Percentiles rank a stretch among this genome's conserved stretches.
phyloP scores from a whole-genome alignment of 1,140 invertebrate species.

The Asbolus verrucosus region DNA sequence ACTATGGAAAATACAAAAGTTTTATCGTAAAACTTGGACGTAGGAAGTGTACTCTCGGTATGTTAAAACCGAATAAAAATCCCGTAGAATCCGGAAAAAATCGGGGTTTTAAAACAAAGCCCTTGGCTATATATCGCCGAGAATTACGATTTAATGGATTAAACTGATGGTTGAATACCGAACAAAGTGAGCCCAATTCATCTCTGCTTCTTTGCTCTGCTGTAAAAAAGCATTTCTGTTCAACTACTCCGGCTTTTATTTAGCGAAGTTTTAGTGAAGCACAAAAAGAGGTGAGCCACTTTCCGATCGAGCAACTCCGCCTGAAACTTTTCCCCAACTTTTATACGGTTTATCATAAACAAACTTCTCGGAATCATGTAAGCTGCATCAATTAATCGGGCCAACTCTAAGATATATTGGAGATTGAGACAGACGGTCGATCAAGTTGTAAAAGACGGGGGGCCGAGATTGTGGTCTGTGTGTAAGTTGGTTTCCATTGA shows the following conservation, averaged over 20 bases:
- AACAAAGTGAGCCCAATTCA: conserved; percentile 23
- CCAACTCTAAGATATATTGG: background rate
- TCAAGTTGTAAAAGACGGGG: conserved; percentile 26
- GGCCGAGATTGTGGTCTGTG: conserved; percentile 16
- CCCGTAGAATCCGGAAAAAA: conserved; percentile 5
- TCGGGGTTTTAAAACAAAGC: conserved; percentile 30
- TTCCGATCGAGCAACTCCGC: conserved; percentile 21
- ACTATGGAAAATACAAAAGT: background rate
- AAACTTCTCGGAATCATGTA: conserved; percentile 23
- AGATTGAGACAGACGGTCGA: conserved; percentile 20
- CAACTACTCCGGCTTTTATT: conserved; percentile 25
- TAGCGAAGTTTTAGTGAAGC: conserved; percentile 7
- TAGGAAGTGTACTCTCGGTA: background rate
- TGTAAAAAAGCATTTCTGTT: conserved; percentile 18
- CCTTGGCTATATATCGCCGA: conserved; percentile 4
- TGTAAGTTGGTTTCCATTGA: conserved; percentile 21
- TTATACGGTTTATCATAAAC: conserved; percentile 19
- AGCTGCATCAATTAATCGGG: conserved; percentile 21
- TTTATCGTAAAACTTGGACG: background rate
- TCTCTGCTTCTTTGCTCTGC: conserved; percentile 1
- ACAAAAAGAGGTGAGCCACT: conserved; percentile 29
- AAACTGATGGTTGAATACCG: conserved; percentile 17
- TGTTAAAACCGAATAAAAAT: background rate
- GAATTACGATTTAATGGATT: conserved; percentile 25
- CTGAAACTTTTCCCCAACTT: background rate